phyloP scores from a whole-genome alignment of 2,797 vertebrate genomes.

The Pterois miles region DNA sequence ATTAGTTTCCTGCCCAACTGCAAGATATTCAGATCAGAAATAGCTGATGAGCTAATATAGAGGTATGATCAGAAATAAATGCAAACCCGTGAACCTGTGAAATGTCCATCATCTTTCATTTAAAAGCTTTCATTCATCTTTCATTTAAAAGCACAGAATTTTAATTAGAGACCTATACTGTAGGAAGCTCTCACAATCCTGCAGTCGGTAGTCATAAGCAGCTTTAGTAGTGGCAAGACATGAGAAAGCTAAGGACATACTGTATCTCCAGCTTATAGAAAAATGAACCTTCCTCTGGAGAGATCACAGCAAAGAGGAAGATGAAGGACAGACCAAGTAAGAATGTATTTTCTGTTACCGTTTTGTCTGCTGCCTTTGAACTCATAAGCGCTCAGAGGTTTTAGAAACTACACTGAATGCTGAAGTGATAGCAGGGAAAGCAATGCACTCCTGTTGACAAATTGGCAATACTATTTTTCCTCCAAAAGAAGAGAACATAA shows the following conservation, averaged over 20 bases:
- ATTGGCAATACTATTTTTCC: background rate
- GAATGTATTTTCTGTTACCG: constrained; percentile 13
- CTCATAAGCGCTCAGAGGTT: background rate
- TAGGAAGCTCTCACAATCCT: constrained; percentile 16
- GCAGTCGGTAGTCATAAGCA: constrained; percentile 21
- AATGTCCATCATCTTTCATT: constrained; percentile 10
- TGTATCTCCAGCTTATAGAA: constrained; percentile 26
- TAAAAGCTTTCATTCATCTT: constrained; percentile 24
- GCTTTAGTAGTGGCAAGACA: constrained; percentile 30
- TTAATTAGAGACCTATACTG: background rate
- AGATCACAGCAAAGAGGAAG: constrained; percentile 3
- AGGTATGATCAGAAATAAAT: background rate
- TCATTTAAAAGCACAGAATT: constrained; percentile 13
- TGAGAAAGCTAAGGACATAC: constrained; percentile 33
- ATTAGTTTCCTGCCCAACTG: background rate
- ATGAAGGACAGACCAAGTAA: constrained; percentile 20
- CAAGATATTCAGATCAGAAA: background rate
- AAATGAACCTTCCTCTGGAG: constrained; percentile 28
- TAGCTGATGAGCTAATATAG: background rate
- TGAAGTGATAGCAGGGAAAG: background rate
- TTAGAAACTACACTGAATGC: constrained; percentile 7
- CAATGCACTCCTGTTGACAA: background rate
- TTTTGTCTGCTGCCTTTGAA: constrained; percentile 15
- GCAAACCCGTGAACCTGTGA: background rate
- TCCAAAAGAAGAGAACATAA: background rate